Evolutionary conservation across 2,797 vertebrate species (phyloP).

Genomic region (Lepilemur septentrionalis): DNA sequence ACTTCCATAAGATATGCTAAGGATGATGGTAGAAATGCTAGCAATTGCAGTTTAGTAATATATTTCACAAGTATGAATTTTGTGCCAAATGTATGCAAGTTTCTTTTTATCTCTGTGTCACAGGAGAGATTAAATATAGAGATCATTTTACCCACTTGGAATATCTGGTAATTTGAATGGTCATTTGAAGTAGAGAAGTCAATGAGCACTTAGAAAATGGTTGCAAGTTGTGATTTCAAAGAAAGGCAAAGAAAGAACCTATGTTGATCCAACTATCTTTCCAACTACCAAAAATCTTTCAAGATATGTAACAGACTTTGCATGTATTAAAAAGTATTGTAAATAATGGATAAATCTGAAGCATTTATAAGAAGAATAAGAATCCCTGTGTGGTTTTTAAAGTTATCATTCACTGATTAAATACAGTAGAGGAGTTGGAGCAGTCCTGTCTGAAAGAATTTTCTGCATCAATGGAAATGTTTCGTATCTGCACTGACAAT

Average conservation of each 20-base stretch:
- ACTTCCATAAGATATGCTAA: neutral
- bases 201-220: slow-evolving; percentile 2
- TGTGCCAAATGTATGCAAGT: neutral
- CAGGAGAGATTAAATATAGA: neutral
- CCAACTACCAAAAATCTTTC: neutral
- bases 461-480: neutral
- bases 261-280: neutral
- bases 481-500: neutral
- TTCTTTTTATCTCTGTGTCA: neutral
- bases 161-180: neutral
- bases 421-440: neutral
- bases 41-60: neutral
- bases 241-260: neutral
- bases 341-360: neutral
- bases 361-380: neutral
- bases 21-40: neutral
- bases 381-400: neutral
- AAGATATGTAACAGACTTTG: neutral
- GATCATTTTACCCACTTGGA: neutral
- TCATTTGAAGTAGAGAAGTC: neutral
- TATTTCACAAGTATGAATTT: neutral
- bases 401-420: neutral
- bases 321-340: neutral
- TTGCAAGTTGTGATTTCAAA: neutral
- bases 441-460: neutral